Evolutionary conservation across 2,888 invertebrate genomes (phyloP).

Genomic region (Aleiodes leptofemur): DNA sequence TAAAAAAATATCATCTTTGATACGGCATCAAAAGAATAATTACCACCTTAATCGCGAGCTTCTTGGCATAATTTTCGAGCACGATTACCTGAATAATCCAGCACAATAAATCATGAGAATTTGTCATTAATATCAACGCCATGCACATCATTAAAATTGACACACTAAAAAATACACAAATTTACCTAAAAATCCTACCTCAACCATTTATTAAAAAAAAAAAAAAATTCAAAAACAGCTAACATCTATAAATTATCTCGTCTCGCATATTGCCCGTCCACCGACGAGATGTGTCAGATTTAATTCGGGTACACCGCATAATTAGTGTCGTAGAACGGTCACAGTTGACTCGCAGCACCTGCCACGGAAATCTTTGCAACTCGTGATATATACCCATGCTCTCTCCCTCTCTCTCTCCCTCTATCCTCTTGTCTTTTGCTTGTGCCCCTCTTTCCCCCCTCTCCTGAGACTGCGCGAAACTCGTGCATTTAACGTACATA

Average conservation of each 20-base stretch:
- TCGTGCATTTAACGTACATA: constrained; percentile 18
- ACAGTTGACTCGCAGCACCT: constrained; percentile 74
- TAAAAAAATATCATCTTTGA: too few relatives aligned
- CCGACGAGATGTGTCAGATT: constrained; percentile 66
- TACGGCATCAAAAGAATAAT: too few relatives aligned
- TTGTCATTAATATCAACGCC: constrained; percentile 15
- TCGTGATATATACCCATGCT: constrained; percentile 28
- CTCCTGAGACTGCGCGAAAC: neutral
- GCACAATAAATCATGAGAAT: neutral
- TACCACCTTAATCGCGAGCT: too few relatives aligned
- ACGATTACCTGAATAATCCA: constrained; percentile 1
- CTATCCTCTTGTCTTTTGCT: constrained; percentile 23
- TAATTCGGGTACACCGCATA: constrained; percentile 70
- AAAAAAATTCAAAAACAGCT: constrained; percentile 31
- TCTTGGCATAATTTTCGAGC: neutral
- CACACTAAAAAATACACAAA: constrained; percentile 8
- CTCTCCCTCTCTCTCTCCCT: neutral
- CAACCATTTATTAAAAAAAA: constrained; percentile 4
- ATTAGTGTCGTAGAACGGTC: constrained; percentile 69
- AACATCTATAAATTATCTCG: constrained; percentile 56
- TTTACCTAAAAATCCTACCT: neutral
- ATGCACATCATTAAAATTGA: constrained; percentile 20
- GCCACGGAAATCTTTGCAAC: constrained; percentile 58
- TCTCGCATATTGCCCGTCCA: constrained; percentile 48
- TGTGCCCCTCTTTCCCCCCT: constrained; percentile 34